Conservation (phyloP, 2,797 vertebrate genomes). For the Amniataba percoides region DNA sequence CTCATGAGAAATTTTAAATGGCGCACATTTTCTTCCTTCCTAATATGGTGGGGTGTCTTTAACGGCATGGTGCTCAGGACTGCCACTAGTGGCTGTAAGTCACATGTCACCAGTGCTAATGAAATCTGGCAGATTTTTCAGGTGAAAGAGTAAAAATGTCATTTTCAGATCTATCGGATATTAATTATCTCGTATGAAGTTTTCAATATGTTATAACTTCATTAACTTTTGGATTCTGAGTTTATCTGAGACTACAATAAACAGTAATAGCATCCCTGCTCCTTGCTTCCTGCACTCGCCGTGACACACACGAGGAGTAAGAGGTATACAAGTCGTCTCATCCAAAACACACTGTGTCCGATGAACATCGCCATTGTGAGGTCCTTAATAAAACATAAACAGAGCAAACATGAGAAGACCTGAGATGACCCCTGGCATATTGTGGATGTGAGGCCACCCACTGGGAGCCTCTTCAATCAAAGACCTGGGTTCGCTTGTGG, state of each 20-base stretch:
- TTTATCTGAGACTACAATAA: slow-evolving; percentile 15
- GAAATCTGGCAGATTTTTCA: no score
- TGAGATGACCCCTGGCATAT: slow-evolving; percentile 51
- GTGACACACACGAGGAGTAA: background rate
- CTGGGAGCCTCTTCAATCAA: slow-evolving; percentile 48
- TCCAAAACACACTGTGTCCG: slow-evolving; percentile 17
- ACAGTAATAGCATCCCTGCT: slow-evolving; percentile 11
- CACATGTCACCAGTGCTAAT: background rate
- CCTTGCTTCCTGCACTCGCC: background rate
- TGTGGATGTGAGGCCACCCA: slow-evolving; percentile 53
- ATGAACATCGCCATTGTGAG: slow-evolving; percentile 28
- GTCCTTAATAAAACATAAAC: slow-evolving; percentile 70
- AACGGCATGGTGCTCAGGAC: background rate
- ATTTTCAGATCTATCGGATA: background rate
- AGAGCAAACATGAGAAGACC: slow-evolving; percentile 44
- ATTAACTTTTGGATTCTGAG: background rate
- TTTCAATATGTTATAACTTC: background rate
- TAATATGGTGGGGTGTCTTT: background rate
- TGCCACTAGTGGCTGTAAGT: background rate
- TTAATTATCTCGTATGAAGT: background rate
- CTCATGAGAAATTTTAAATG: background rate
- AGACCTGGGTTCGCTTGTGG: slow-evolving; percentile 26
- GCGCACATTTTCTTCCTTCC: background rate
- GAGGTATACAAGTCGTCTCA: slow-evolving; percentile 13
- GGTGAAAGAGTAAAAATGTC: background rate